Conservation (phyloP, 2,797 vertebrate genomes). For the Platalea minor region DNA sequence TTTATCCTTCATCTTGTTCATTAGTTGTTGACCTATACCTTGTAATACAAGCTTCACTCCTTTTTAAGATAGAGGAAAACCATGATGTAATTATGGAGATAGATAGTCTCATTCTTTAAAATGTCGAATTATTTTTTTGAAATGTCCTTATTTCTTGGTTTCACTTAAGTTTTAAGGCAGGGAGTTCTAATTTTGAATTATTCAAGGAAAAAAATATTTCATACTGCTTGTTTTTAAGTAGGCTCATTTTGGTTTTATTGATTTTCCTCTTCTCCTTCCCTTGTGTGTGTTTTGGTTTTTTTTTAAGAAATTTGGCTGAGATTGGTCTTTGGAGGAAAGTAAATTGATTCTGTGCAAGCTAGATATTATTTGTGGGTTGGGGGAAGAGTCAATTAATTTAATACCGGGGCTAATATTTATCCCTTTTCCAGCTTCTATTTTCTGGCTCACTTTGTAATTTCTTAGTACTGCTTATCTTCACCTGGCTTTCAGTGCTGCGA, state of each 20-base stretch:
- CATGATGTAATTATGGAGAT: neutral
- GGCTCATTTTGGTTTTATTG: neutral
- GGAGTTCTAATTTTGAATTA: neutral
- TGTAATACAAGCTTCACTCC: neutral
- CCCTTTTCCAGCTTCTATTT: neutral
- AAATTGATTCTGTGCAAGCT: neutral
- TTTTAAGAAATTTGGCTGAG: neutral
- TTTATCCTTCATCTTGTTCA: conserved; percentile 14
- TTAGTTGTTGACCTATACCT: conserved; percentile 30
- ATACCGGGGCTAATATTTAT: neutral
- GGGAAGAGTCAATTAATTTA: conserved; percentile 8
- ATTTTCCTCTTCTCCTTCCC: neutral
- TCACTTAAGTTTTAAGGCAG: neutral
- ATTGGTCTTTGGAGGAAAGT: neutral
- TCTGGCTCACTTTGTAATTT: conserved; percentile 3
- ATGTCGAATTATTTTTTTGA: neutral
- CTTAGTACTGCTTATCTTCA: neutral
- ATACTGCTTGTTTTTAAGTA: neutral
- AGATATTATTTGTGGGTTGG: neutral
- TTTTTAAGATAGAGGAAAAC: neutral
- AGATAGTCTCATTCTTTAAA: neutral
- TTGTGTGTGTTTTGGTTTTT: neutral
- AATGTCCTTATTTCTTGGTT: neutral
- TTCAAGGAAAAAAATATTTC: neutral
- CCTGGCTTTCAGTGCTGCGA: neutral